Conservation (phyloP, 2,797 vertebrate genomes). For the Coreius guichenoti region DNA sequence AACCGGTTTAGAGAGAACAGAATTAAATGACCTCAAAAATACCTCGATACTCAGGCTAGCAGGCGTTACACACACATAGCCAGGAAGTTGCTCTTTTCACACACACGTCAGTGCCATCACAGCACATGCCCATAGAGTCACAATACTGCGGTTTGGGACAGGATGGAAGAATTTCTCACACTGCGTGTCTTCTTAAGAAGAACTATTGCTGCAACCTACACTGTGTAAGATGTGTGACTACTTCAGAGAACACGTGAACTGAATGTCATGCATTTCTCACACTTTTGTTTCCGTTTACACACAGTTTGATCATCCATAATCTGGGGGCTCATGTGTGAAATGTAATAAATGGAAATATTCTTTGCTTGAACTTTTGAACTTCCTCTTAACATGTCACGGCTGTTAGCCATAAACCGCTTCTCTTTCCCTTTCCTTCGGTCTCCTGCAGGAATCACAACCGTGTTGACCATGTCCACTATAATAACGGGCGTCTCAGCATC, state of each 20-base stretch:
- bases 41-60: background rate
- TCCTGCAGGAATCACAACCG: conserved; percentile 87
- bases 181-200: background rate
- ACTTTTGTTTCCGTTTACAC: background rate
- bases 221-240: background rate
- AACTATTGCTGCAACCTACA: background rate
- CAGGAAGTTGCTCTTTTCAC: background rate
- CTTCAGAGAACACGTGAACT: background rate
- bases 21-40: conserved; percentile 17
- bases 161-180: background rate
- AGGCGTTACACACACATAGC: background rate
- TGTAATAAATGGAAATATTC: background rate
- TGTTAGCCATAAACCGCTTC: background rate
- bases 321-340: background rate
- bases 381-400: background rate
- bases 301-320: background rate
- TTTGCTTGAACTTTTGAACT: background rate
- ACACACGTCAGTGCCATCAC: background rate
- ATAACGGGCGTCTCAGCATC: conserved; percentile 90
- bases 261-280: background rate
- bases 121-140: background rate
- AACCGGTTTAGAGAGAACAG: conserved; percentile 24
- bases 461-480: conserved; percentile 93
- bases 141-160: background rate
- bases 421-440: background rate